Base-by-base conservation (phyloP, 2,888 invertebrate species). In the Calameuta filiformis region DNA sequence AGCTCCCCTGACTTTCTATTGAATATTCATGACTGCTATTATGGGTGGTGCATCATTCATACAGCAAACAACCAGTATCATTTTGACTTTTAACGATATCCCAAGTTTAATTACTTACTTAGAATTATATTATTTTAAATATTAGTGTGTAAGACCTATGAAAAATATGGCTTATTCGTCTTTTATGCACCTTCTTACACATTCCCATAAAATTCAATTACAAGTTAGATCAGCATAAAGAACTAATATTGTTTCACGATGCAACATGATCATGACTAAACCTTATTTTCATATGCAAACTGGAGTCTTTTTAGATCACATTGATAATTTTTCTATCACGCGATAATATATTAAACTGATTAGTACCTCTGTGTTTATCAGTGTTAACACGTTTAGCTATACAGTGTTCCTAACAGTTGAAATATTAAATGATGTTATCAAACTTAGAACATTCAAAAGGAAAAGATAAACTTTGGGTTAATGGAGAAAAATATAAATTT, bases 81-180 rank as follows among this genome's bases (percentile, higher is more conserved):
- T 31, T 71, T 31, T 31, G 31, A 71, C 71, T 31, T 71, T 31
- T 71, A 71, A 34, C 71, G 23, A 34, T 71, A 71, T 23, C 33
- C 71, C 31, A 71, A 71, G 1, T 71, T 71, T 71, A 3, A 31
- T 71, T 71, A 4, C 33, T 71, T 71, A 31, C 6, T 33, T 34
- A 31, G 71, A 71, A 34, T 31, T 34, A 34, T 71, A 71, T 34
- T 33, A 34, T 71, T 34, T 34, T 71, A 34, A 71, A 34, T 71
- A 71, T 33, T 34, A 34, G 31, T 31, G 31, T 71, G 12, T 34
- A 31, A 31, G 12, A 31, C 34, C 31, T 71, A 71, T 31, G 71
- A 71, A 71, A 71, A 71, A 71, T 71, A 71, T 71, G 71, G 71
- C 34, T 71, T 34, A 12, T 71, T 71, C 71, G 31, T 34, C 31